phyloP scores from a whole-genome alignment of 1,140 invertebrate species.

The Drosophila chauvacae region DNA sequence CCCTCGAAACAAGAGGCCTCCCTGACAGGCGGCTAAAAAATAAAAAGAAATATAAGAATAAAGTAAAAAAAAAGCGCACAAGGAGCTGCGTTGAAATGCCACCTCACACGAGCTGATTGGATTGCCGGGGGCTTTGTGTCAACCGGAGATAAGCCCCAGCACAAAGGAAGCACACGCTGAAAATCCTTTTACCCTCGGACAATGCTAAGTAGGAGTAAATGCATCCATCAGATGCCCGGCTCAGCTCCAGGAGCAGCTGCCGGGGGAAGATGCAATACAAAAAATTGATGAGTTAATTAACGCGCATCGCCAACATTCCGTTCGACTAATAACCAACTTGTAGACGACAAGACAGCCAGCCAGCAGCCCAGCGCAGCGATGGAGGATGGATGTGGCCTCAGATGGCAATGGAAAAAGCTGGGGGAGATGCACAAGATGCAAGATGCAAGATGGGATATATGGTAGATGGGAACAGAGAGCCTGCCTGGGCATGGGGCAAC shows the following conservation, averaged over 20 bases:
- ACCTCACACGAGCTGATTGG: constrained; percentile 61
- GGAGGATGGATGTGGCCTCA: constrained; percentile 36
- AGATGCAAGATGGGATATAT: constrained; percentile 21
- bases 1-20: constrained; percentile 54
- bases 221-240: constrained; percentile 29
- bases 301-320: constrained; percentile 81
- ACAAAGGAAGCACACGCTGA: constrained; percentile 33
- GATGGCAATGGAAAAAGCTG: constrained; percentile 16
- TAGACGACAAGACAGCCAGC: constrained; percentile 60
- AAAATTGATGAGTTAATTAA: constrained; percentile 84
- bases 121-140: constrained; percentile 60
- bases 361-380: constrained; percentile 10
- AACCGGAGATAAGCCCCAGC: constrained; percentile 45
- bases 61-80: not conserved
- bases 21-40: constrained; percentile 20
- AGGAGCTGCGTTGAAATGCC: constrained; percentile 32
- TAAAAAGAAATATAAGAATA: not conserved
- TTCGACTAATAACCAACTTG: constrained; percentile 82
- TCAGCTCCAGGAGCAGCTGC: not conserved
- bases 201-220: constrained; percentile 59
- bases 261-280: constrained; percentile 29
- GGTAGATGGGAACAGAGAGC: constrained; percentile 25
- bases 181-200: constrained; percentile 62
- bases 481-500: constrained; percentile 38
- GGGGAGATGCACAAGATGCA: constrained; percentile 30